These are phyloP conservation scores for Geococcyx californianus DNA, from an alignment of 2,113 vertebrate genomes.

Conservation along the genomic window DNA sequence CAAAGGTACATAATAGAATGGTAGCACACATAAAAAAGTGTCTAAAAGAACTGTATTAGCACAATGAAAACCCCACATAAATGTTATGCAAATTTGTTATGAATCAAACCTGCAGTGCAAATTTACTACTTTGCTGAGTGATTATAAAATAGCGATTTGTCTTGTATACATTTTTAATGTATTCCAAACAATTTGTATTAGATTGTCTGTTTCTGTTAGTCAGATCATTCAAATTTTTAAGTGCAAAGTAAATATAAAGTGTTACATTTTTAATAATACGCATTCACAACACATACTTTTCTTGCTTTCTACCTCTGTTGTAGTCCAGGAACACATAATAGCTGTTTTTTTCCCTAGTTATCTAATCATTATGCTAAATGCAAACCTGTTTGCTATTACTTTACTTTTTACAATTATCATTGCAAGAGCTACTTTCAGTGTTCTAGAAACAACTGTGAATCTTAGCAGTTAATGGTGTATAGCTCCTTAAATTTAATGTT, in stretches of 20 bases:
- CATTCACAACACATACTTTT: conserved; percentile 51
- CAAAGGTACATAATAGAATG: conserved; percentile 39
- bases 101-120: conserved; percentile 70
- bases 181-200: conserved; percentile 63
- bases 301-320: conserved; percentile 61
- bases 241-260: conserved; percentile 71
- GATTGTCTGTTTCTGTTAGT: conserved; percentile 70
- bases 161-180: conserved; percentile 71
- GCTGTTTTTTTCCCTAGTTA: conserved; percentile 72
- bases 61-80: conserved; percentile 65
- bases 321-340: conserved; percentile 74
- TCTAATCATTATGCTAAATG: conserved; percentile 74
- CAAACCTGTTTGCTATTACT: conserved; percentile 68
- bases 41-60: conserved; percentile 56
- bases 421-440: conserved; percentile 61
- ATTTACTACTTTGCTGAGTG: conserved; percentile 65
- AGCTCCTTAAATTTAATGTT: conserved; percentile 63
- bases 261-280: conserved; percentile 67
- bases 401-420: conserved; percentile 72
- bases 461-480: conserved; percentile 60
- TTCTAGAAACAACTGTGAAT: conserved; percentile 65
- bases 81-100: conserved; percentile 74
- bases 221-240: conserved; percentile 74
- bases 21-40: conserved; percentile 36
- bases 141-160: conserved; percentile 73